These are phyloP conservation scores for Eupithecia abbreviata DNA, from an alignment of 2,888 invertebrate species.

Conservation along the genomic window DNA sequence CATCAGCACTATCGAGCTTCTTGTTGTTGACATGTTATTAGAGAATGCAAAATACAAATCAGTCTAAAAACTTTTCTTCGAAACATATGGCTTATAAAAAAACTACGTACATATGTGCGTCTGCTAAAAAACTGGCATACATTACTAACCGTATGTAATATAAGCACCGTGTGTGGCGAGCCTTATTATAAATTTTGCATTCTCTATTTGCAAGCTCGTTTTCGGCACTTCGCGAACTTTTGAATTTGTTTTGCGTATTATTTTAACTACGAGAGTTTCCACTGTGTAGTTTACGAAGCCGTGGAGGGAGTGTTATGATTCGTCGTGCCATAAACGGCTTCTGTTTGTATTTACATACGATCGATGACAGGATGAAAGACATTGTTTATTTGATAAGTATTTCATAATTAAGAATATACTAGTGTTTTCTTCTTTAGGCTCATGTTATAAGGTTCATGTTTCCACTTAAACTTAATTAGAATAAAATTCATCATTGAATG, in stretches of 20 bases:
- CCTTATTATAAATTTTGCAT: conserved; percentile 22
- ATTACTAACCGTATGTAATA: conserved; percentile 22
- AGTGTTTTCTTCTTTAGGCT: conserved; percentile 83
- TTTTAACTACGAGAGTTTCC: conserved; percentile 54
- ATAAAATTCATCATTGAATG: conserved; percentile 80
- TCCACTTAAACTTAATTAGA: conserved; percentile 83
- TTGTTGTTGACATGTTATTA: conserved; percentile 33
- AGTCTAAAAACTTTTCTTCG: background rate
- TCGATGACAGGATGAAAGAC: conserved; percentile 77
- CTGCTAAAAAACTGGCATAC: conserved; percentile 1
- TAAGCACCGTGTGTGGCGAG: background rate
- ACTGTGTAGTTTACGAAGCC: conserved; percentile 44
- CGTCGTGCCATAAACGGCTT: conserved; percentile 67
- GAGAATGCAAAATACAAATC: conserved; percentile 27
- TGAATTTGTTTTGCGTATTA: conserved; percentile 55
- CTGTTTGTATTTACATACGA: conserved; percentile 57
- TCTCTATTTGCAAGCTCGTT: conserved; percentile 45
- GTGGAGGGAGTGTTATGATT: conserved; percentile 35
- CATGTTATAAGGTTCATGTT: conserved; percentile 84
- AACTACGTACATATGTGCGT: background rate
- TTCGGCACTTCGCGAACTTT: conserved; percentile 58
- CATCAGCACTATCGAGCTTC: conserved; percentile 65
- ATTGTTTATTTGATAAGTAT: conserved; percentile 82
- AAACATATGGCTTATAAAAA: background rate
- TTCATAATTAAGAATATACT: conserved; percentile 81